Conservation (phyloP, 2,113 vertebrate genomes). For the Acanthochromis polyacanthus region DNA sequence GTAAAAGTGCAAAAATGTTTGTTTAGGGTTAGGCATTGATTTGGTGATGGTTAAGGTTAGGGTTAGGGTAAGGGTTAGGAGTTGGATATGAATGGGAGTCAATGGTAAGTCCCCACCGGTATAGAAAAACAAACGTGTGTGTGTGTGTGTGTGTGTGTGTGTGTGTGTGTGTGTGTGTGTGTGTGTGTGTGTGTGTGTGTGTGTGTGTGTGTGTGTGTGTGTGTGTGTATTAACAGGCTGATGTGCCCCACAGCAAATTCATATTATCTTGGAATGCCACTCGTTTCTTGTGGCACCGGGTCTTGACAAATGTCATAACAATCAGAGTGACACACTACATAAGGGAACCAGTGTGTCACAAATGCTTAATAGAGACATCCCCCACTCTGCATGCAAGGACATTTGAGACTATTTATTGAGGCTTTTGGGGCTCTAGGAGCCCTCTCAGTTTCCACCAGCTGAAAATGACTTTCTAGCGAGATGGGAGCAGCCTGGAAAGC, state of each 20-base stretch:
- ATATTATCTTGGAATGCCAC: background rate
- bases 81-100: too few relatives aligned
- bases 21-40: too few relatives aligned
- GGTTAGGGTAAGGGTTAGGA: too few relatives aligned
- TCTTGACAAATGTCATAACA: slow-evolving; percentile 20
- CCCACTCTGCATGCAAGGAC: slow-evolving; percentile 53
- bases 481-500: slow-evolving; percentile 66
- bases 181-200: too few relatives aligned
- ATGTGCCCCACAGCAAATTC: background rate
- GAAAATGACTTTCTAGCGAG: slow-evolving; percentile 73
- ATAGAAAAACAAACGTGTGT: too few relatives aligned
- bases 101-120: too few relatives aligned
- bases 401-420: slow-evolving; percentile 77
- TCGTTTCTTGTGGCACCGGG: background rate
- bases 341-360: slow-evolving; percentile 59
- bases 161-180: too few relatives aligned
- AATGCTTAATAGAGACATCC: slow-evolving; percentile 72
- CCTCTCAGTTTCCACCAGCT: slow-evolving; percentile 75
- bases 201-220: too few relatives aligned
- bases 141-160: too few relatives aligned
- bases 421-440: slow-evolving; percentile 64
- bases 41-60: too few relatives aligned
- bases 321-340: slow-evolving; percentile 44
- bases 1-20: too few relatives aligned
- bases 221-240: background rate